Percentiles rank a stretch among this genome's conserved stretches.
Evolutionary conservation across 2,113 vertebrate species (phyloP).

Genomic region (Crypturellus undulatus): DNA sequence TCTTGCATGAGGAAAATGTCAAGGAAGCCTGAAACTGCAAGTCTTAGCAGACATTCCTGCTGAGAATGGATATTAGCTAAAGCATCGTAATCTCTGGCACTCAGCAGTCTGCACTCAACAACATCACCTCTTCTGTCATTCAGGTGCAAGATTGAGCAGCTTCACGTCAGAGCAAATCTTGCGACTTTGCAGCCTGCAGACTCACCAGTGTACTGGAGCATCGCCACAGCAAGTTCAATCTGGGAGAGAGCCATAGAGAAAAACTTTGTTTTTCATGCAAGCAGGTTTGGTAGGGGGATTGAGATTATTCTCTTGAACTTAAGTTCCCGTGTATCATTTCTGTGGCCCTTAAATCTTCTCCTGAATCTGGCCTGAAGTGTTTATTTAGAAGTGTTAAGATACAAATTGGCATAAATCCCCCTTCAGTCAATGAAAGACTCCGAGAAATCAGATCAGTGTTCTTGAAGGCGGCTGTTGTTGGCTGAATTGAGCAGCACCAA

Average conservation of each 20-base stretch:
- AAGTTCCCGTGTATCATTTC: background rate
- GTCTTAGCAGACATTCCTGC: background rate
- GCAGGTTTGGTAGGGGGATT: fast-evolving
- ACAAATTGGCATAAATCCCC: background rate
- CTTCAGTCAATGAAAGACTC: fast-evolving
- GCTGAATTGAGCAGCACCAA: background rate
- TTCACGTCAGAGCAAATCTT: background rate
- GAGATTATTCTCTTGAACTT: background rate
- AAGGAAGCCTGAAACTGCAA: background rate
- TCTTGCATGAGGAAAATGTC: background rate
- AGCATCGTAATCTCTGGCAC: fast-evolving
- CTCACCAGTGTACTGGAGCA: background rate
- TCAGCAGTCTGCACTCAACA: background rate
- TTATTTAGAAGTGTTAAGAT: background rate
- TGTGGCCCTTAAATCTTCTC: background rate
- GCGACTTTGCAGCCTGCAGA: background rate
- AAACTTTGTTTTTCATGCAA: background rate
- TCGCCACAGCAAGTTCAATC: background rate
- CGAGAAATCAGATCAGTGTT: background rate
- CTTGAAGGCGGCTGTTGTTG: fast-evolving
- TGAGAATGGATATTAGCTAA: background rate
- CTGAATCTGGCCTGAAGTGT: background rate
- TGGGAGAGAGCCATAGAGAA: background rate
- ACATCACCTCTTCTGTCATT: background rate
- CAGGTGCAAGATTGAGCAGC: background rate